Base-by-base conservation (phyloP, 2,113 vertebrate species). In the Castor canadensis region DNA sequence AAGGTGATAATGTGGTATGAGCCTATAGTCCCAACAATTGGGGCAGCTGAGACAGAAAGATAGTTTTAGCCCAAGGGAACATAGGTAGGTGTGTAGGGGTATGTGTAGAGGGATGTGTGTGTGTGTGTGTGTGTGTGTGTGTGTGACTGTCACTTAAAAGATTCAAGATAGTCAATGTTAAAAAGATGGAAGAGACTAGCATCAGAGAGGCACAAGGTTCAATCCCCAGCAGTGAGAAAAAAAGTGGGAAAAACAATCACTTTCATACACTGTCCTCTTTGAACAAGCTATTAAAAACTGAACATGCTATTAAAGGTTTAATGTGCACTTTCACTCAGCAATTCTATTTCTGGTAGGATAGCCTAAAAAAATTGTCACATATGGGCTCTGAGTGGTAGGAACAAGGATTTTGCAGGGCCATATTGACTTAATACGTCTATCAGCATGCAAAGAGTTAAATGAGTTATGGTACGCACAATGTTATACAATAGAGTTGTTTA, bases 331-430 rank as follows among this genome's bases (percentile, higher is more conserved):
- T 72, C 32, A 88, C 30, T 32, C 40, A 89, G 73, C 32, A 89
- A 86, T 69, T 93, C 47, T 87, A 83, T 24, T 79, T 90, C 81
- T 90, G 62, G 49, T n/a, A 92, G n/a, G 38, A 66, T 49, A n/a
- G 49, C 12, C 43, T 83, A 73, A 54, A 95, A 69, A 95, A 96
- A 94, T 24, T 62, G 38, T 84, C 28, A 76, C 30, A 56, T 15
- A 43, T 8, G 22, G 16, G 32, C 24, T 84, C 79, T 43, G 75
- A 49, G 24, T 8, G 54, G 58, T 43, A 66, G 22, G 64, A 95
- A 67, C 26, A 72, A 80, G 12, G 3, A 47, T 66, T 92, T 80
- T 76, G 83, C 84, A 38, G 40, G 35, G 35, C 6, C 54, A 54
- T 49, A 64, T 10, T 96, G 58, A 92, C 69, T 73, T 85, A 62